A percentile compares a stretch with the other conserved stretches of the same genome.
Conservation (phyloP, 2,797 vertebrate genomes). For the Pangasius macronema region DNA sequence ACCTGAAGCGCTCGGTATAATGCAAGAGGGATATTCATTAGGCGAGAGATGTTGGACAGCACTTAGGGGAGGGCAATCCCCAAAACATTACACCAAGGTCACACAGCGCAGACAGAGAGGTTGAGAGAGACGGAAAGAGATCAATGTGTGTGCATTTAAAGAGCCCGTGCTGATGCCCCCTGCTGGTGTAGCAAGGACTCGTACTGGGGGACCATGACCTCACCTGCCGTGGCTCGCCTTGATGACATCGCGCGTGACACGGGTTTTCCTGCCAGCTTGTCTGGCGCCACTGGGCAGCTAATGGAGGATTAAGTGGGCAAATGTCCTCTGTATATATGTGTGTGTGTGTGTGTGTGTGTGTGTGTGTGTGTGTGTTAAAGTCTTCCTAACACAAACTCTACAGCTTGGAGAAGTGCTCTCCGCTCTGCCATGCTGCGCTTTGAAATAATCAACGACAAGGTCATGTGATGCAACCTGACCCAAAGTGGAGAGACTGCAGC, state of each 20-base stretch:
- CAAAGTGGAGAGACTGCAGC: not conserved
- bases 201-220: constrained; percentile 44
- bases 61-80: constrained; percentile 52
- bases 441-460: not conserved
- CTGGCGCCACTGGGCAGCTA: constrained; percentile 51
- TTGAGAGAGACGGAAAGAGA: not conserved
- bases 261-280: constrained; percentile 51
- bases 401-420: not conserved
- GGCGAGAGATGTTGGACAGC: constrained; percentile 25
- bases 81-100: constrained; percentile 46
- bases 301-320: constrained; percentile 50
- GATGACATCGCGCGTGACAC: constrained; percentile 53
- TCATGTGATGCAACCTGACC: not conserved
- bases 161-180: constrained; percentile 28
- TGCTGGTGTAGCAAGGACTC: constrained; percentile 29
- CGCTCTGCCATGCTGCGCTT: not conserved
- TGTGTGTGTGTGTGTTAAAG: constrained; percentile 5
- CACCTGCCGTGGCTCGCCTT: constrained; percentile 50
- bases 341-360: constrained; percentile 15
- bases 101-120: not conserved
- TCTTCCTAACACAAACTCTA: constrained; percentile 4
- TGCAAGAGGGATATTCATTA: constrained; percentile 44
- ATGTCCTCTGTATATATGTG: constrained; percentile 26
- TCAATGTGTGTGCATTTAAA: not conserved
- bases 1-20: constrained; percentile 27